Evolutionary conservation across 92 coral and sea anemone species (phyloP).

Genomic region (Ricordea florida): DNA sequence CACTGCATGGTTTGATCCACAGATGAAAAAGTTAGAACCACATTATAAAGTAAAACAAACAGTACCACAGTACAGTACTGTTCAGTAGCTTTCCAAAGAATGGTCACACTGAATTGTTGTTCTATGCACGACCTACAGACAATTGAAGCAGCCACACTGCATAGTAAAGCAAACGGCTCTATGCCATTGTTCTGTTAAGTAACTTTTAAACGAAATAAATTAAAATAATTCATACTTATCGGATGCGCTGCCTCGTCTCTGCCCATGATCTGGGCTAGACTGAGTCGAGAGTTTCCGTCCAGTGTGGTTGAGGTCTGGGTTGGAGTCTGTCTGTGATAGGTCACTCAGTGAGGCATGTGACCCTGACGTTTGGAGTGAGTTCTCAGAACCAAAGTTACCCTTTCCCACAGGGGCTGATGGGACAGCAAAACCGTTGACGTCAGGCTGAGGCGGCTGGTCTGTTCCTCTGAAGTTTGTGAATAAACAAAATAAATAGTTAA

Average conservation of each 20-base stretch:
- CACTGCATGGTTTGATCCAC: too few species aligned
- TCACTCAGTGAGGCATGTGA: constrained; percentile 78
- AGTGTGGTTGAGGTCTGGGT: constrained; percentile 70
- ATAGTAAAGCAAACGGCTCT: too few species aligned
- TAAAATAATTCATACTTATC: background rate
- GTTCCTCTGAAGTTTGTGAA: background rate
- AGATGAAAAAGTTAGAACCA: too few species aligned
- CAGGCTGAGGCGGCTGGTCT: background rate
- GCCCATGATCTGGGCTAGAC: constrained; percentile 62
- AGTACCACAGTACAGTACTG: too few species aligned
- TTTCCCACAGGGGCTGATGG: constrained; percentile 77
- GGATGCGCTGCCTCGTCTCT: constrained; percentile 72
- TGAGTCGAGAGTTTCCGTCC: constrained; percentile 36
- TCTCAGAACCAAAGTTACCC: constrained; percentile 61
- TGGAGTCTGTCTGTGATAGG: constrained; percentile 72
- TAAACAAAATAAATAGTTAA: too few species aligned
- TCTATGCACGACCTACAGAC: too few species aligned
- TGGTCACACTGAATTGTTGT: too few species aligned
- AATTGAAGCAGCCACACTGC: too few species aligned
- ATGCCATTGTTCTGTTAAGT: too few species aligned
- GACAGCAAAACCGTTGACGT: constrained; percentile 54
- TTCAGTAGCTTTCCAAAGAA: too few species aligned
- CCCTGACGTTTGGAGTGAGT: constrained; percentile 74
- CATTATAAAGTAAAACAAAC: too few species aligned
- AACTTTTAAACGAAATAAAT: background rate